phyloP scores from a whole-genome alignment of 2,888 invertebrate genomes.

The Drosophila yooni region DNA sequence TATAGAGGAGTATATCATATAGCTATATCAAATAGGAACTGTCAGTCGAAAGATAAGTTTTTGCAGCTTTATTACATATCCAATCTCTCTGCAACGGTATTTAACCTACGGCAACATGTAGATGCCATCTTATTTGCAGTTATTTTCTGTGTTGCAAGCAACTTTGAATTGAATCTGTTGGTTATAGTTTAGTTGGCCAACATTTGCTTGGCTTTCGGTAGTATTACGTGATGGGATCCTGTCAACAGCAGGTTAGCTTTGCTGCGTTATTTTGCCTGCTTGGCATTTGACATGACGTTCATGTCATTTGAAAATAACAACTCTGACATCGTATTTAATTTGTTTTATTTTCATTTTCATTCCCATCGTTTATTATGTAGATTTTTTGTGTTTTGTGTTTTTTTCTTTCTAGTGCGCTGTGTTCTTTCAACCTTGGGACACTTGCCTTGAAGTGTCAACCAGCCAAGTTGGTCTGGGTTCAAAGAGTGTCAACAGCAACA shows the following conservation, averaged over 20 bases:
- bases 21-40: neutral
- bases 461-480: conserved; percentile 46
- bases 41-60: neutral
- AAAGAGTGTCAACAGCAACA: conserved; percentile 65
- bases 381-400: neutral
- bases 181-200: conserved; percentile 2
- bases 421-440: conserved; percentile 48
- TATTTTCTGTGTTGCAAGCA: neutral
- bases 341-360: conserved; percentile 51
- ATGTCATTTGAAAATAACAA: conserved; percentile 74
- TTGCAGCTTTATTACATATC: neutral
- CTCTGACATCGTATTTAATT: conserved; percentile 76
- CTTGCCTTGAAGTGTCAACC: conserved; percentile 73
- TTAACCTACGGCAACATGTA: too few relatives aligned
- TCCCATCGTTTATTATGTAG: neutral
- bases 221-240: conserved; percentile 27
- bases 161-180: conserved; percentile 7
- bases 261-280: conserved; percentile 39
- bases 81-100: neutral
- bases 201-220: conserved; percentile 8
- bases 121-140: too few relatives aligned
- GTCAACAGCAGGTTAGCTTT: conserved; percentile 59
- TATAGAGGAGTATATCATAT: neutral
- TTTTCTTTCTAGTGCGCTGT: conserved; percentile 13
- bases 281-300: conserved; percentile 80